Evolutionary conservation across 2,797 vertebrate species (phyloP), one percentile per base, ranked within the genome.

Genomic region (Delichon dasypus): DNA sequence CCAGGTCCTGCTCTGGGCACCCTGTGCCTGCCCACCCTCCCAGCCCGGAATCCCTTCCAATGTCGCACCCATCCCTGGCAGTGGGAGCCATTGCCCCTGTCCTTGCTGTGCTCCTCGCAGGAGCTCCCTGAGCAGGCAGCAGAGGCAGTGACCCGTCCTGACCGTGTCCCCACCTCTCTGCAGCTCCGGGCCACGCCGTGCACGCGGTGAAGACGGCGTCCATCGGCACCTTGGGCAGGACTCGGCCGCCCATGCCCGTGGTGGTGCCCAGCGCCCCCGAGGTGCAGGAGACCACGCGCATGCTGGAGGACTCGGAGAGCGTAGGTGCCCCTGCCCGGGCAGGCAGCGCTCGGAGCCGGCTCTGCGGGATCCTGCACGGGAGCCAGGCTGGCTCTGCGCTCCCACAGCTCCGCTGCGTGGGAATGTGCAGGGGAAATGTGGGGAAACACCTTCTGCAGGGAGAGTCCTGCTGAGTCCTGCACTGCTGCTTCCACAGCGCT

Each of bases 171-270:
- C 1, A 2, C 1, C 27, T 9, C 40, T 48, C 42, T 90, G 62
- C 96, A 99, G 99, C 98, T 89, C 96, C 98, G 29, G 94, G 94
- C 76, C 98, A 98, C 82, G 87, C 97, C 19, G 44, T 98, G 16
- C 99, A 99, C 79, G 98, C 99, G 3, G 99, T 99, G 96, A 99
- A 99, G 98, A 99, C 99, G 6, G 99, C 99, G 11, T 99, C 98
- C 55, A 99, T 99, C 3, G 99, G 99, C 90, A 99, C 99, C 3
- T 91, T 99, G 77, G 99, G 99, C 88, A 98, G 99, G 97, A 99
- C 98, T 70, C 98, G 99, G 50, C 98, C 98, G 20, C 99, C 99
- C 18, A 98, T 99, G 98, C 97, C 98, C 2, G 99, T 99, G 96
- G 98, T 98, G 4, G 98, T 99, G 62, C 99, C 99, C 97, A 99